Evolutionary conservation across 2,113 vertebrate genomes (phyloP).

Genomic region (Lepus americanus): DNA sequence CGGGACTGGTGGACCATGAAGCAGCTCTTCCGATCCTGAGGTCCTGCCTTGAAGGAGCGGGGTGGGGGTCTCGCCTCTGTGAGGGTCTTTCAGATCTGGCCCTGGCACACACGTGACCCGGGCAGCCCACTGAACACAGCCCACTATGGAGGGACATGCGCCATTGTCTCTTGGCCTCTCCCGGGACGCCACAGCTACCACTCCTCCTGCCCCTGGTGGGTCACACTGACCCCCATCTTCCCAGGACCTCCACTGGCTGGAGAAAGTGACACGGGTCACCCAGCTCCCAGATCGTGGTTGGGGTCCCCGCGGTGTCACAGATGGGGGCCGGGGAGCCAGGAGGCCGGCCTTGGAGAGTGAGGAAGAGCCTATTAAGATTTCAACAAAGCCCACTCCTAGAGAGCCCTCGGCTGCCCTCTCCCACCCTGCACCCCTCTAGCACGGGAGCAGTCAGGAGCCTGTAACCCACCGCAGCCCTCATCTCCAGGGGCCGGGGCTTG

Average conservation of each 20-base stretch:
- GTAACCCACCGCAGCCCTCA: not conserved
- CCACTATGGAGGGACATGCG: too few species aligned
- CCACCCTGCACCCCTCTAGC: not conserved
- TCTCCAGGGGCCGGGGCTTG: conserved; percentile 14
- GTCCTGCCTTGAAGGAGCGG: not conserved
- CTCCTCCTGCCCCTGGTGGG: not conserved
- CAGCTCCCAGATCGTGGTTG: not conserved
- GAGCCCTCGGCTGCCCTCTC: not conserved
- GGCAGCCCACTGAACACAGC: too few species aligned
- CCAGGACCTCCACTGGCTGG: not conserved
- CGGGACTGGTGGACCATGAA: not conserved
- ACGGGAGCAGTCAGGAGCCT: not conserved
- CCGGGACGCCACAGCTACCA: not conserved
- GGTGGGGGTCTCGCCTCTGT: not conserved
- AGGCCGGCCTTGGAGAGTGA: conserved; percentile 13
- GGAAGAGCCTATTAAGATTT: conserved; percentile 22
- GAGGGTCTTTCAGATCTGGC: not conserved
- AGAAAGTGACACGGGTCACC: not conserved
- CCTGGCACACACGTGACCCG: not conserved
- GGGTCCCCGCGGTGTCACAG: not conserved
- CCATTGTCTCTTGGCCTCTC: not conserved
- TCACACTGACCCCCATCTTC: not conserved
- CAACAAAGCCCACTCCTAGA: conserved; percentile 66
- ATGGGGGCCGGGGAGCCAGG: not conserved
- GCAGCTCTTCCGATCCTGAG: not conserved